These are phyloP conservation scores for Ctenopoma kingsleyae DNA, from an alignment of 2,797 vertebrate species.

Conservation along the genomic window DNA sequence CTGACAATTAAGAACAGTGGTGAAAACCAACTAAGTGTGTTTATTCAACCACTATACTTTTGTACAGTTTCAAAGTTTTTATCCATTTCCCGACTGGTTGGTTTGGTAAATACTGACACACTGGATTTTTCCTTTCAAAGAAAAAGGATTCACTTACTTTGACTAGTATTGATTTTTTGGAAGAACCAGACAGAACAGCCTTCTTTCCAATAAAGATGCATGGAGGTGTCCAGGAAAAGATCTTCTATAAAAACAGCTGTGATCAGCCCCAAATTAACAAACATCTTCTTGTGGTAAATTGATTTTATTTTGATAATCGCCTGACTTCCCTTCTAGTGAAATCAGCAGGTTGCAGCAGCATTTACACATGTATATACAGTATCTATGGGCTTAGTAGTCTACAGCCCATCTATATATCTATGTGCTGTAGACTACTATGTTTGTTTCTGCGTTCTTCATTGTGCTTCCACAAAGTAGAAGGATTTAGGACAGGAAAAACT, in stretches of 20 bases:
- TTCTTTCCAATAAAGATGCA: constrained; percentile 61
- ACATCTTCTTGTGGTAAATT: constrained; percentile 2
- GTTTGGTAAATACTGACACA: constrained; percentile 8
- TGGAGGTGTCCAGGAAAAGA: constrained; percentile 49
- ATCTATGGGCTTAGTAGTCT: too few relatives aligned
- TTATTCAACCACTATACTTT: not conserved
- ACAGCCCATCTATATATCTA: too few relatives aligned
- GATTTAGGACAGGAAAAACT: too few relatives aligned
- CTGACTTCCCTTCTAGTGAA: too few relatives aligned
- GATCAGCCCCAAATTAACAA: constrained; percentile 8
- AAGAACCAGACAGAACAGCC: constrained; percentile 61
- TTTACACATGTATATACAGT: too few relatives aligned
- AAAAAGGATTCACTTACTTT: constrained; percentile 47
- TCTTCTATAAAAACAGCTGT: constrained; percentile 29
- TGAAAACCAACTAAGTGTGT: not conserved
- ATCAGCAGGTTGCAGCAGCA: too few relatives aligned
- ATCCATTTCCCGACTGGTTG: not conserved
- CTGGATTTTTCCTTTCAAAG: constrained; percentile 17
- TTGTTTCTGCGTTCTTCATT: too few relatives aligned
- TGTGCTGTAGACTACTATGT: too few relatives aligned
- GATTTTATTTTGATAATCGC: too few relatives aligned
- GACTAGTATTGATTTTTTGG: constrained; percentile 62
- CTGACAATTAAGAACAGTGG: not conserved
- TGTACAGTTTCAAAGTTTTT: not conserved
- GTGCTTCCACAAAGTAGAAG: too few relatives aligned